Evolutionary conservation across 2,797 vertebrate genomes (phyloP).

Genomic region (Channa striata): DNA sequence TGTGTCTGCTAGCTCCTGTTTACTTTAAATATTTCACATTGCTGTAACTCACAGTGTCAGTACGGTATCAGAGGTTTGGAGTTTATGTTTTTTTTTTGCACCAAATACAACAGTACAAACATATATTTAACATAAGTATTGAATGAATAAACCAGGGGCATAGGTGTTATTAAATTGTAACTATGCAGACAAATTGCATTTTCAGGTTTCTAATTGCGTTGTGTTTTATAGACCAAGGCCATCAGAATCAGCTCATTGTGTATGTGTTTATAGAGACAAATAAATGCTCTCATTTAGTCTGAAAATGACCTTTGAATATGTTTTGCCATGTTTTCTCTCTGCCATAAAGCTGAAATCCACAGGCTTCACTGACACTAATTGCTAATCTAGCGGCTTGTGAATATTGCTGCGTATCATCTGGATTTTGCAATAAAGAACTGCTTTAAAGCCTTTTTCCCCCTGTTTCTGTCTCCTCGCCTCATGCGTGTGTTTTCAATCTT

Average conservation of each 20-base stretch:
- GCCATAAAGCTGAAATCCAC: constrained; percentile 53
- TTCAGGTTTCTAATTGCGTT: constrained; percentile 26
- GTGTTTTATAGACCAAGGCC: constrained; percentile 25
- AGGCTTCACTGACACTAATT: constrained; percentile 59
- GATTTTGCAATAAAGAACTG: constrained; percentile 60
- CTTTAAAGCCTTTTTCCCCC: constrained; percentile 36
- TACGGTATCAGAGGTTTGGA: neutral
- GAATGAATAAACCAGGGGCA: constrained; percentile 13
- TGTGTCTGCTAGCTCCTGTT: neutral
- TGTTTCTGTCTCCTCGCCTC: constrained; percentile 16
- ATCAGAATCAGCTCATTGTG: constrained; percentile 10
- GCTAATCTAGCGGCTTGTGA: constrained; percentile 53
- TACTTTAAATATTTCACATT: neutral
- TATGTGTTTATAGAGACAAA: constrained; percentile 31
- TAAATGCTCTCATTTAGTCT: constrained; percentile 34
- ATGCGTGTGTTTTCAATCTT: constrained; percentile 39
- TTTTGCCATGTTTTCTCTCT: constrained; percentile 34
- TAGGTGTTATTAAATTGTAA: constrained; percentile 22
- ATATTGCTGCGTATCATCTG: constrained; percentile 58
- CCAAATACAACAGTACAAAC: neutral
- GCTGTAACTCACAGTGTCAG: constrained; percentile 6
- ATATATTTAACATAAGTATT: neutral
- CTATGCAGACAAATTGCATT: constrained; percentile 24
- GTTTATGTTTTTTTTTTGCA: neutral
- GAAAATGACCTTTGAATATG: constrained; percentile 54